Evolutionary conservation across 2,888 invertebrate genomes (phyloP), one percentile per base, ranked within the genome.

Genomic region (Drosophila aldrichi): DNA sequence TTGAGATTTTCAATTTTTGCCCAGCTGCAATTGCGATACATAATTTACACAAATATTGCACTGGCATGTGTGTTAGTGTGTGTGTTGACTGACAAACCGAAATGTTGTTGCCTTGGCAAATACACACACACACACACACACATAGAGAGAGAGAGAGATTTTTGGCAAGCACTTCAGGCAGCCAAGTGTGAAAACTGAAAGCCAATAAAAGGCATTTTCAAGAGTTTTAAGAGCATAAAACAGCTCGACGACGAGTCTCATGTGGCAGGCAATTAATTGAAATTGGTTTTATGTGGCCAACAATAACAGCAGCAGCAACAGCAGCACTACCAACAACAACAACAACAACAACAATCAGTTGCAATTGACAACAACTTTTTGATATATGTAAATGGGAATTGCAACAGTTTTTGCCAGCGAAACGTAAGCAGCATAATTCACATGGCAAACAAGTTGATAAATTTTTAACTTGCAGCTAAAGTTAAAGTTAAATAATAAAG

Each of bases 221-320:
- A 70, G 61, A 70, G 61, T 60, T 58, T 22, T 44, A 60, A 77
- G 55, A 57, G 58, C 55, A 75, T 70, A 80, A 77, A 80, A 73
- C 58, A 64, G 66, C 67, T 66, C 66, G 62, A 68, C 68, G 20
- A 46, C 52, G 52, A 63, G 70, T 43, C 68, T 64, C 70, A 81
- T 74, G 66, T 70, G 69, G 77, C 70, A 66, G 64, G 56, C 77
- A 80, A 82, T 81, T 82, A 80, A 83, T 85, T 83, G 79, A 74
- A 82, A 82, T 82, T 82, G 82, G 66, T 72, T 83, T 70, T 71
- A 44, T 73, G 55, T 52, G 67, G 55, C 49, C 46, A 60, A 66
- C 57, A 48, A 65, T 25, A 57, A 32, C 34, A 44, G 0, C 22
- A 44, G n/a, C 22, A 44, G n/a, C 12, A 36, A 8, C n/a, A 43